Percentiles rank a stretch among this genome's conserved stretches.
Evolutionary conservation across 2,888 invertebrate species (phyloP).

Genomic region (Nebria salina): DNA sequence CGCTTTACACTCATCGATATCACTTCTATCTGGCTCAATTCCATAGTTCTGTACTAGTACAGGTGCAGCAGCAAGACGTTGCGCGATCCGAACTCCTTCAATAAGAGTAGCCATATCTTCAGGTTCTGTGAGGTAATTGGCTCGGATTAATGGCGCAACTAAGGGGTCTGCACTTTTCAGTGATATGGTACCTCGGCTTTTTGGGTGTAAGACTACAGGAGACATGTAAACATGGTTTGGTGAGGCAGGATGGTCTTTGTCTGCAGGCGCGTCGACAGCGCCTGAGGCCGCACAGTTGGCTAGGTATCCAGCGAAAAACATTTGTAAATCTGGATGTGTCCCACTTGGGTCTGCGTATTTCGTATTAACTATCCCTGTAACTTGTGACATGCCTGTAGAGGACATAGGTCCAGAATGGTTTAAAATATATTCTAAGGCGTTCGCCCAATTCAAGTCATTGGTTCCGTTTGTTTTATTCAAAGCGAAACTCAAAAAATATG

Average conservation of each 20-base stretch:
- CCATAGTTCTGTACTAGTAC: conserved; percentile 69
- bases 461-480: conserved; percentile 37
- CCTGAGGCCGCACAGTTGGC: conserved; percentile 70
- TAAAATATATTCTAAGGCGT: conserved; percentile 70
- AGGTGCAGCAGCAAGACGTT: conserved; percentile 68
- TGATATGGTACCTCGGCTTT: conserved; percentile 71
- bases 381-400: conserved; percentile 74
- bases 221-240: conserved; percentile 63
- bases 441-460: conserved; percentile 70
- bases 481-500: conserved; percentile 63
- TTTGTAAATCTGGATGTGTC: conserved; percentile 72
- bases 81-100: conserved; percentile 70
- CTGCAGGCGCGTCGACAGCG: conserved; percentile 59
- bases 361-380: conserved; percentile 73
- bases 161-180: conserved; percentile 75
- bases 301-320: conserved; percentile 73
- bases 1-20: conserved; percentile 65
- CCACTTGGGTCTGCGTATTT: conserved; percentile 69
- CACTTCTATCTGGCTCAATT: conserved; percentile 63
- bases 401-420: conserved; percentile 71
- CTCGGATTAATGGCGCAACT: conserved; percentile 77
- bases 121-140: conserved; percentile 77
- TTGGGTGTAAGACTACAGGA: conserved; percentile 72
- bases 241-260: conserved; percentile 57
- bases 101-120: conserved; percentile 72